Conservation (phyloP, 1,140 invertebrate genomes). For the Trypoxylus dichotomus region DNA sequence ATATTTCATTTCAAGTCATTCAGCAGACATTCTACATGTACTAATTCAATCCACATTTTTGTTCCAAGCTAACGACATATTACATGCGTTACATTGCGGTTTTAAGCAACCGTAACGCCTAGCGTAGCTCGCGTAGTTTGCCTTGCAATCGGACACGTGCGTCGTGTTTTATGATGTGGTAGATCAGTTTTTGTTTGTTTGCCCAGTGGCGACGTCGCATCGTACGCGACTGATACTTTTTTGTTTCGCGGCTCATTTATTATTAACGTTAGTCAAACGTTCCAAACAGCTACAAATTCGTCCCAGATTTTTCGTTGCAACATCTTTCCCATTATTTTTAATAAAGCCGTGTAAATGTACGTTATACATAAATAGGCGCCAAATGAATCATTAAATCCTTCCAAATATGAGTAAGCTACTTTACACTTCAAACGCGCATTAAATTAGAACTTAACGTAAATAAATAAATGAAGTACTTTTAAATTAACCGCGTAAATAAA, state of each 20-base stretch:
- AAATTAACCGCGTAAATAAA: no score
- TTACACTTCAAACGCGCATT: background rate
- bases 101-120: no score
- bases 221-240: background rate
- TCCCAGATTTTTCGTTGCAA: background rate
- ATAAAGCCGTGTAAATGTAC: background rate
- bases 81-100: no score
- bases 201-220: background rate
- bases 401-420: background rate
- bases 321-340: background rate
- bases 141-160: background rate
- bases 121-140: no score
- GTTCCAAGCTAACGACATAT: no score
- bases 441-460: background rate
- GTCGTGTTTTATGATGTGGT: background rate
- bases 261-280: background rate
- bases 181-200: slow-evolving; percentile 3
- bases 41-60: no score
- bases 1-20: no score
- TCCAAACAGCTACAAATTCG: background rate
- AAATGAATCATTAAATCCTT: background rate
- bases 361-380: background rate
- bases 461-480: background rate
- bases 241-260: background rate
- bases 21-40: no score